Base-by-base conservation (phyloP, 2,113 vertebrate genomes). In the Apeltes quadracus region DNA sequence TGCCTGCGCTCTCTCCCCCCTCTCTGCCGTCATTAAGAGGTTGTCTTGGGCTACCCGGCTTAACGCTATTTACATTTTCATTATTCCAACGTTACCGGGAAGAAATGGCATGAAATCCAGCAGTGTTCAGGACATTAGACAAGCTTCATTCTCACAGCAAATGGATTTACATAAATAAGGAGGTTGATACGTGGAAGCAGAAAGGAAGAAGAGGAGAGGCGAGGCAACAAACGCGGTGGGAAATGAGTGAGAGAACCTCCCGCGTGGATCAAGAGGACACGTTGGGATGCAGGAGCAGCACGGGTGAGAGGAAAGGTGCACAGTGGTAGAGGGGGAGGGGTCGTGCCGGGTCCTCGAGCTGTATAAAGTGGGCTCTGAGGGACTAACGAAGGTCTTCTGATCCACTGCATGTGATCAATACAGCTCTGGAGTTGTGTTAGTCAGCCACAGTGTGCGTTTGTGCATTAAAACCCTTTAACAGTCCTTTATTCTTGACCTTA, bases 41-140 rank as follows among this genome's bases (percentile, higher is more conserved):
- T 91, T 90, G 90, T 91, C 85, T 89, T 89, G 90, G 90, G 87
- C 87, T 84, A 88, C 87, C 81, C 86, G 81, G 90, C 89, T 92
- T 92, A 91, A 90, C 90, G 81, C 88, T 91, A 91, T 92, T 92
- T 91, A 91, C 91, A 92, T 91, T 91, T 91, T 90, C 89, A 92
- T 92, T 92, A 92, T 92, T 92, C 84, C 75, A 78, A 84, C 75
- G 87, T 89, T 89, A 89, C 90, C 86, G 59, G 84, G 84, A 91
- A 91, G 86, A 90, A 92, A 89, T 73, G 85, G 81, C 88, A 89
- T 92, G 87, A 92, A 92, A 91, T 91, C 82, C 88, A 78, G 76
- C 81, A 88, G 86, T 89, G 91, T 92, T 91, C 76, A 71, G 86
- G 87, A 92, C 89, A 91, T 92, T 92, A 92, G 91, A 91, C 90